Percentiles rank a stretch among this genome's conserved stretches.
Evolutionary conservation across 2,113 vertebrate species (phyloP).

Genomic region (Plectropomus leopardus): DNA sequence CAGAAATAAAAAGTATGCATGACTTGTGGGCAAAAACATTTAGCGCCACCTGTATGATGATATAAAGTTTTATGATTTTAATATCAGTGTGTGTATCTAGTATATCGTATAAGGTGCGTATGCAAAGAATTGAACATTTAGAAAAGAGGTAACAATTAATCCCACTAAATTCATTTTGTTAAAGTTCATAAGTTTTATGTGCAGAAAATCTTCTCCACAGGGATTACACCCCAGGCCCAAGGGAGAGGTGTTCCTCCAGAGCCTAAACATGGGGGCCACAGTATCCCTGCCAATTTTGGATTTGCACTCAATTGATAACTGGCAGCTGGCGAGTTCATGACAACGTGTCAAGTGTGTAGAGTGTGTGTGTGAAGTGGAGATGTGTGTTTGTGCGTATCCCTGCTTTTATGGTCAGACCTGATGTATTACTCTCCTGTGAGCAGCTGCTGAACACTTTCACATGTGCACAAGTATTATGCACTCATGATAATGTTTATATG

Average conservation of each 20-base stretch:
- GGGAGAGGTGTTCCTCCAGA: slow-evolving; percentile 34
- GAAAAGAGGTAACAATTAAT: not conserved
- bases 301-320: slow-evolving; percentile 71
- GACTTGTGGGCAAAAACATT: not conserved
- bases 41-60: too few species aligned
- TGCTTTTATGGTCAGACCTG: slow-evolving; percentile 28
- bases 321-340: slow-evolving; percentile 73
- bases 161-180: not conserved
- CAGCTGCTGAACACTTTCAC: slow-evolving; percentile 59
- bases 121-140: not conserved
- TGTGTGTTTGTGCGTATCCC: not conserved
- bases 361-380: not conserved
- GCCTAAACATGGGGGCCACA: slow-evolving; percentile 30
- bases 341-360: slow-evolving; percentile 68
- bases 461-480: slow-evolving; percentile 45
- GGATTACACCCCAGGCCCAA: not conserved
- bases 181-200: slow-evolving; percentile 3
- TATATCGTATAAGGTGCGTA: not conserved
- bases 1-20: not conserved
- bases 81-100: not conserved
- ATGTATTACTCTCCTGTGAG: slow-evolving; percentile 52
- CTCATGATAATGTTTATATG: slow-evolving; percentile 64
- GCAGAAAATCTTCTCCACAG: not conserved
- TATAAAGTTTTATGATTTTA: too few species aligned
- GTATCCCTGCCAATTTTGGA: slow-evolving; percentile 48